A percentile compares a stretch with the other conserved stretches of the same genome.
Conservation (phyloP, 1,140 invertebrate genomes). For the Liolophura sinensis region DNA sequence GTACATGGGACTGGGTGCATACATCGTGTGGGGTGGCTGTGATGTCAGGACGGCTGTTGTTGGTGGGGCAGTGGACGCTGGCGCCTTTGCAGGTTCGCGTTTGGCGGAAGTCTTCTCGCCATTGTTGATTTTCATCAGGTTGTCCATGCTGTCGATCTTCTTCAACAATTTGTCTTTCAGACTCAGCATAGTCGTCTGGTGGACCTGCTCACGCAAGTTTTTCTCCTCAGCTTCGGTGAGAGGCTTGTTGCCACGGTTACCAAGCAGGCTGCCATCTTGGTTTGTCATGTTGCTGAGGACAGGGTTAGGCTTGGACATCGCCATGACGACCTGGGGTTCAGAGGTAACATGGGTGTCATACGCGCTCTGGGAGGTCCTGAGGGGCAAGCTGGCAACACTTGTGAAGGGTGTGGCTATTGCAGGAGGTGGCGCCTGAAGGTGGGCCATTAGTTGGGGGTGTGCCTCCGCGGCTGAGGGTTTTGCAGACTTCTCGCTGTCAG, state of each 20-base stretch:
- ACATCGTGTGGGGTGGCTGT: too few relatives aligned
- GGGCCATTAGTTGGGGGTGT: constrained; percentile 49
- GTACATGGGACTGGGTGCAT: too few relatives aligned
- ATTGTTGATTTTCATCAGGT: constrained; percentile 30
- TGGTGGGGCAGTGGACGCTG: too few relatives aligned
- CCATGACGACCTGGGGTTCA: not conserved
- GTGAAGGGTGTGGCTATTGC: constrained; percentile 17
- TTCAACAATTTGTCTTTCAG: constrained; percentile 48
- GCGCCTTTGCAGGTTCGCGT: too few relatives aligned
- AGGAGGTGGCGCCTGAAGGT: constrained; percentile 30
- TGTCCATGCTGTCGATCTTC: constrained; percentile 46
- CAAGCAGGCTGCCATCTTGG: not conserved
- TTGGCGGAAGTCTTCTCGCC: too few relatives aligned
- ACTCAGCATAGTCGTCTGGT: constrained; percentile 37
- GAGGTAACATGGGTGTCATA: not conserved
- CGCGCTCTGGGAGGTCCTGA: constrained; percentile 5
- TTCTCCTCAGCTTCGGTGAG: constrained; percentile 2
- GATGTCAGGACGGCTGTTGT: too few relatives aligned
- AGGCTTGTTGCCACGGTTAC: constrained; percentile 1
- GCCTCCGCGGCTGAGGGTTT: constrained; percentile 40
- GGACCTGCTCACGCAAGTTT: constrained; percentile 33
- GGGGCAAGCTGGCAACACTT: constrained; percentile 5
- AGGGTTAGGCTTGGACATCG: not conserved
- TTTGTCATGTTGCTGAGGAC: not conserved
- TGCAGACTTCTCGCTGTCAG: not conserved